Evolutionary conservation across 2,888 invertebrate genomes (phyloP).

Genomic region (Meiosimyza decipiens): DNA sequence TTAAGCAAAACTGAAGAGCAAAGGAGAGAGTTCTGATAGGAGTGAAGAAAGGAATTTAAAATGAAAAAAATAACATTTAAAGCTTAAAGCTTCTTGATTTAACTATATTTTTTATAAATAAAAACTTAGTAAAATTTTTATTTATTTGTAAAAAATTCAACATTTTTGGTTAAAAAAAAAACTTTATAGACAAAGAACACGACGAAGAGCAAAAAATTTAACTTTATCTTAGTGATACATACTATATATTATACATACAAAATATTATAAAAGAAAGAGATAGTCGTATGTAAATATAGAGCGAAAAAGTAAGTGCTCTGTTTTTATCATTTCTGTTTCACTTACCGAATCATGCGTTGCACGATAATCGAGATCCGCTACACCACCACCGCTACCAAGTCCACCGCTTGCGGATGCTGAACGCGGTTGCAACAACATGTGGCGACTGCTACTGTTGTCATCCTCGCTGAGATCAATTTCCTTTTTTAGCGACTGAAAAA

Average conservation of each 20-base stretch:
- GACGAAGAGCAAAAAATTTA: constrained; percentile 66
- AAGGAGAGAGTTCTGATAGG: background rate
- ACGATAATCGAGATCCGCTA: constrained; percentile 82
- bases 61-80: constrained; percentile 6
- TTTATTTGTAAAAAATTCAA: constrained; percentile 32
- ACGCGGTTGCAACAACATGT: constrained; percentile 68
- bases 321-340: constrained; percentile 50
- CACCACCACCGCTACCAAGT: constrained; percentile 66
- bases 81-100: constrained; percentile 13
- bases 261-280: constrained; percentile 37
- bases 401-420: constrained; percentile 71
- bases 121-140: constrained; percentile 38
- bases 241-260: constrained; percentile 32
- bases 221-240: constrained; percentile 36
- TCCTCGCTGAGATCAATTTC: constrained; percentile 88
- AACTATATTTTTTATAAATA: constrained; percentile 31
- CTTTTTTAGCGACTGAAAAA: constrained; percentile 83
- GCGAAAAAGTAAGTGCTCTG: constrained; percentile 42
- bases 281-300: constrained; percentile 36
- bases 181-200: constrained; percentile 66
- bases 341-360: constrained; percentile 87
- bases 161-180: constrained; percentile 42
- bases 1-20: constrained; percentile 33
- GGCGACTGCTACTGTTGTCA: constrained; percentile 62
- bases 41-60: no score